These are phyloP conservation scores for Archegozetes longisetosus DNA, from an alignment of 1,140 invertebrate genomes.

Conservation along the genomic window DNA sequence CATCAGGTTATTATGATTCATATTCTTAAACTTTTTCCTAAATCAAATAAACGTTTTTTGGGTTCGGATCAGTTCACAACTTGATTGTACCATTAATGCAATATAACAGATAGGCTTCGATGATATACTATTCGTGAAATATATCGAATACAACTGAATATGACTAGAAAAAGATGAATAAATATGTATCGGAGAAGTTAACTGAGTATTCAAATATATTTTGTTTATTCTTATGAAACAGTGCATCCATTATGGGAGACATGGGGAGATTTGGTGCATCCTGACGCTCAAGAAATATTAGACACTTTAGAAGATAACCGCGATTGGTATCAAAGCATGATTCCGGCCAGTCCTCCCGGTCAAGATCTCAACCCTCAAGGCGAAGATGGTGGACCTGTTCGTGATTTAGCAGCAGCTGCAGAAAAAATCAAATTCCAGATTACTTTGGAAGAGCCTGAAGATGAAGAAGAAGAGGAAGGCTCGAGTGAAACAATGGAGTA, in stretches of 20 bases:
- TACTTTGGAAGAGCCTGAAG: constrained; percentile 61
- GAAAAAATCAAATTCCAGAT: constrained; percentile 41
- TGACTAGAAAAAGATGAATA: too few species aligned
- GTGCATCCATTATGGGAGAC: constrained; percentile 97
- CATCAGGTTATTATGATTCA: too few species aligned
- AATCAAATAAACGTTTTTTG: too few species aligned
- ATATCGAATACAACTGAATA: too few species aligned
- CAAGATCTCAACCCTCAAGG: constrained; percentile 8
- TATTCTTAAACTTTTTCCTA: too few species aligned
- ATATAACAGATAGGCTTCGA: too few species aligned
- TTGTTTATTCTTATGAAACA: background rate
- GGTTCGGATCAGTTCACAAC: too few species aligned
- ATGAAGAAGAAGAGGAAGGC: constrained; percentile 20
- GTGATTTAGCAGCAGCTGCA: constrained; percentile 33
- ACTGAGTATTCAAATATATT: background rate
- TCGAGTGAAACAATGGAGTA: background rate
- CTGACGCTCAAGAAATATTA: constrained; percentile 92
- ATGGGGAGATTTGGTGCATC: constrained; percentile 96
- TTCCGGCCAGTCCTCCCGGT: constrained; percentile 38
- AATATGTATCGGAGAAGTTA: too few species aligned
- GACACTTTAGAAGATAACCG: constrained; percentile 95
- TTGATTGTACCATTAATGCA: too few species aligned
- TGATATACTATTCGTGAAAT: too few species aligned
- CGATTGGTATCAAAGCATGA: constrained; percentile 81
- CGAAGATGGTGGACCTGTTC: background rate